Evolutionary conservation across 2,888 invertebrate species (phyloP), one percentile per base, ranked within the genome.

Genomic region (Smittia sp.): DNA sequence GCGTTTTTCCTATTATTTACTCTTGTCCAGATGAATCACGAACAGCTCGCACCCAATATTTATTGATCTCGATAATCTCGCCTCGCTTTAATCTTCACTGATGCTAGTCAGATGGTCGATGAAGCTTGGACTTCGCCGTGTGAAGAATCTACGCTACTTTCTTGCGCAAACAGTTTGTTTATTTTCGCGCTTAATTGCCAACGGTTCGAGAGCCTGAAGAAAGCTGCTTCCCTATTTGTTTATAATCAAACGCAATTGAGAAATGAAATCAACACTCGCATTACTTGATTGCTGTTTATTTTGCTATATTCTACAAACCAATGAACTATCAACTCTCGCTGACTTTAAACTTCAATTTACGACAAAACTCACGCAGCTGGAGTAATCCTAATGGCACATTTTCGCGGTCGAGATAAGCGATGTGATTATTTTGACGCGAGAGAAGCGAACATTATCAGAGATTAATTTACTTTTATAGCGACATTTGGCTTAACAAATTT

Each of bases 391-490:
- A 32, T 32, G 32, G 32, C 32, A 32, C 32, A 32, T 6, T 32
- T 32, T 32, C 3, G 32, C 32, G 9, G 32, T 6, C 4, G 32
- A 32, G 32, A 32, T 32, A 32, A 32, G 32, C 9, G 3, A 6
- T 6, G 9, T 32, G 32, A 32, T 32, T 32, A n/a, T 32, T 9
- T 32, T 32, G 32, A 32, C 32, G 32, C 32, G 32, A 32, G 32
- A 32, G 4, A 32, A 9, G 63, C 22, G 13, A 15, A 6, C 20
- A 32, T 66, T 66, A 66, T 66, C 66, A 66, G 38, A 65, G 38
- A 32, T 65, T 65, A 66, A 66, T 32, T 66, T 32, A 66, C 38
- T 66, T 66, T 66, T 18, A 66, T 66, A 2, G 39, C 39, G 20
- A 39, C 66, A 38, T 66, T 65, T 32, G 32, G 20, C 32, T 66